Percentiles rank a stretch among this genome's conserved stretches.
Evolutionary conservation across 2,113 vertebrate species (phyloP).

Genomic region (Xyliphius kryptos): DNA sequence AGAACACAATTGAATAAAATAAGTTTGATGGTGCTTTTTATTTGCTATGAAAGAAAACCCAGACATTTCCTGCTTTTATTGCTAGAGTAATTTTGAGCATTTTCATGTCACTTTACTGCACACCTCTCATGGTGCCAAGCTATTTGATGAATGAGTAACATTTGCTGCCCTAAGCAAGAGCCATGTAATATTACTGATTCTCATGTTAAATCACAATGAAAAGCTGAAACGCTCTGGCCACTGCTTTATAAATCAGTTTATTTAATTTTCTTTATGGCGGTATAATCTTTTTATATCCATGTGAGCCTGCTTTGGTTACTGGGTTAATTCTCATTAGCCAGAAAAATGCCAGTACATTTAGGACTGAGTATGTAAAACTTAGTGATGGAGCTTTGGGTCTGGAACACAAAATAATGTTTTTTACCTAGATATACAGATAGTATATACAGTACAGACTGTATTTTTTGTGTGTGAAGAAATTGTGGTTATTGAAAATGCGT

Average conservation of each 20-base stretch:
- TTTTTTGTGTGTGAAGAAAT: no score
- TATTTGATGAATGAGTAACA: conserved; percentile 18
- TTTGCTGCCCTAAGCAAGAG: conserved; percentile 16
- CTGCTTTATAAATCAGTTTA: background rate
- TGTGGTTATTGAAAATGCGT: no score
- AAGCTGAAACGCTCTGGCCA: no score
- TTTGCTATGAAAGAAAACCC: background rate
- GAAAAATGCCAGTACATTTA: no score
- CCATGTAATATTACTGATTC: background rate
- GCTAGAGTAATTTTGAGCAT: conserved; percentile 1
- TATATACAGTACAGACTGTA: no score
- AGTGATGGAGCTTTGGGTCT: no score
- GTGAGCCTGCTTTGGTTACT: background rate
- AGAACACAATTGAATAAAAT: background rate
- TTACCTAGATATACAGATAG: no score
- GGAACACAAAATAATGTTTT: no score
- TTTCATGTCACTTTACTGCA: conserved; percentile 1
- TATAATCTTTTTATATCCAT: background rate
- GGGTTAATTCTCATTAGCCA: no score
- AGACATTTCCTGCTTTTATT: background rate
- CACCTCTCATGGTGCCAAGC: conserved; percentile 7
- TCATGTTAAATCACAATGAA: conserved; percentile 7
- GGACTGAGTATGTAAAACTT: no score
- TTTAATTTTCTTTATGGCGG: no score
- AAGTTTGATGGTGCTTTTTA: background rate